Base-by-base conservation (phyloP, 1,140 invertebrate genomes). In the Musca vetustissima region DNA sequence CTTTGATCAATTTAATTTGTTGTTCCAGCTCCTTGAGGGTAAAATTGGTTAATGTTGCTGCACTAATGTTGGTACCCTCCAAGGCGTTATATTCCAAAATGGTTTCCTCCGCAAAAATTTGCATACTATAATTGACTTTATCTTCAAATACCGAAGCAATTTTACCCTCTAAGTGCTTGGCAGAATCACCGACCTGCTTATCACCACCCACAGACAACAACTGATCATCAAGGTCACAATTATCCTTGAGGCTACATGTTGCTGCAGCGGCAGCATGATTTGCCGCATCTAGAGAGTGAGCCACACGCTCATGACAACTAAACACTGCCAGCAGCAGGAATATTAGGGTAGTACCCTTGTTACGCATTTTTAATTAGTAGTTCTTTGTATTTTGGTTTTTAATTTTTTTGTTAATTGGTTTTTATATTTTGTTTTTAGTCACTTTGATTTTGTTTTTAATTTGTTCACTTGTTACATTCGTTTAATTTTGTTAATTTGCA, bases 141-240 rank as follows among this genome's bases (percentile, higher is more conserved):
- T 81, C 79, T 73, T 81, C 79, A 66, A 81, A 81, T 19, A 81
- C 76, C 4, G 78, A 79, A 0, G 75, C 74, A 2, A 81, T 81
- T 66, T 81, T 78, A 64, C 72, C 78, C 57, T 80, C 78, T 66
- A 81, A 70, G 36, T 79, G 71, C 32, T 78, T 77, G 14, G 50
- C 71, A 1, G 72, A 49, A 0, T 66, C 69, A 28, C 76, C 73
- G 4, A 66, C 71, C 3, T 59, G 22, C 14, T 19, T 17, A 1
- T 74, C 74, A 24, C 71, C 59, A 2, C 43, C 21, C 13, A 70
- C 48, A 1, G 70, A 48, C 28, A 80, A 64, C 2, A 81, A 66
- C 57, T 81, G 76, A 0, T 80, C 79, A 32, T 79, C 74, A 68
- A 80, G 25, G 65, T 80, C 76, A 52, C 79, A 81, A 50, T 80